Conservation (phyloP, 2,888 invertebrate genomes). For the Miltochrista miniata region DNA sequence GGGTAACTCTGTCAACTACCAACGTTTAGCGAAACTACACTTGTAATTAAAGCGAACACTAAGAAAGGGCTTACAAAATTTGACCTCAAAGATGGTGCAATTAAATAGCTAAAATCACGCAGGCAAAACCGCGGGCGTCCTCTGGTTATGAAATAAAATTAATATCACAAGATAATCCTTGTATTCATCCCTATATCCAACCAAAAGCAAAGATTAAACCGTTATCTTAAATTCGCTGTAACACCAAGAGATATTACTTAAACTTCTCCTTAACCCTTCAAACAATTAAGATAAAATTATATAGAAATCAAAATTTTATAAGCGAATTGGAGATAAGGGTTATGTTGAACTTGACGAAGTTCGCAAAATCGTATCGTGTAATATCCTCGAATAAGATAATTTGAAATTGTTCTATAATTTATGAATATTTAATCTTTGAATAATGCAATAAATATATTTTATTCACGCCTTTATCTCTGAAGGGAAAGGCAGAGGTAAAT, state of each 20-base stretch:
- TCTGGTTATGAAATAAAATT: too few relatives aligned
- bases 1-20: too few relatives aligned
- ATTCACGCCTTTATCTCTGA: too few relatives aligned
- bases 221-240: conserved; percentile 52
- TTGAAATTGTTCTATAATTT: conserved; percentile 23
- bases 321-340: conserved; percentile 76
- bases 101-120: too few relatives aligned
- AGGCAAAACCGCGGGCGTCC: too few relatives aligned
- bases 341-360: conserved; percentile 75
- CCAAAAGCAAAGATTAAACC: conserved; percentile 31
- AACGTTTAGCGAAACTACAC: too few relatives aligned
- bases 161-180: too few relatives aligned
- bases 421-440: conserved; percentile 6
- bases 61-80: too few relatives aligned
- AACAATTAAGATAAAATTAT: conserved; percentile 79
- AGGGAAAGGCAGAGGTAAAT: too few relatives aligned
- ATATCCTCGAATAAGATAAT: conserved; percentile 35
- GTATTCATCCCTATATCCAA: not conserved
- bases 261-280: conserved; percentile 71
- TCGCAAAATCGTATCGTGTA: conserved; percentile 50
- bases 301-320: conserved; percentile 80
- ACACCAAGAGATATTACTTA: conserved; percentile 61
- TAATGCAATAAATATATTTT: conserved; percentile 6
- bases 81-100: too few relatives aligned
- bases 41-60: too few relatives aligned